Evolutionary conservation across 2,888 invertebrate genomes (phyloP).

Genomic region (Emmelina monodactyla): DNA sequence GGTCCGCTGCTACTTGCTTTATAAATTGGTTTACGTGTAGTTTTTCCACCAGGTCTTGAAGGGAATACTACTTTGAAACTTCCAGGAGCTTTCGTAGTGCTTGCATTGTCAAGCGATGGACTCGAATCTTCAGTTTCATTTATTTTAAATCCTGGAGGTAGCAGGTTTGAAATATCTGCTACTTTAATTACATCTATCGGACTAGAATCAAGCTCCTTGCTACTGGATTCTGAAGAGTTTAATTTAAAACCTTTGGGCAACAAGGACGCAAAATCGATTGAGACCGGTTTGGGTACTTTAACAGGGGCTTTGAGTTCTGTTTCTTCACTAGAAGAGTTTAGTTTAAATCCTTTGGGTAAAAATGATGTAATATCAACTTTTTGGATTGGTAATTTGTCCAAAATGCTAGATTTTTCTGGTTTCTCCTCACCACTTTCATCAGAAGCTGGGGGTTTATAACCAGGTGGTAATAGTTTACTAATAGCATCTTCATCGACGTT

Average conservation of each 20-base stretch:
- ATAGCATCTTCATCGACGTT: conserved; percentile 65
- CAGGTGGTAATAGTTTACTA: conserved; percentile 71
- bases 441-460: conserved; percentile 61
- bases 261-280: conserved; percentile 67
- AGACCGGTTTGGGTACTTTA: conserved; percentile 29
- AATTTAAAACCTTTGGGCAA: conserved; percentile 69
- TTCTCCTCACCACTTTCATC: conserved; percentile 30
- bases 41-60: conserved; percentile 76
- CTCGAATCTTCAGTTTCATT: conserved; percentile 28
- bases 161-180: conserved; percentile 66
- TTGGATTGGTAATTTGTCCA: conserved; percentile 35
- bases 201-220: conserved; percentile 19
- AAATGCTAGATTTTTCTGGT: conserved; percentile 29
- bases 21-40: conserved; percentile 64
- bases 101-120: conserved; percentile 16
- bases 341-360: conserved; percentile 70
- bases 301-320: conserved; percentile 26
- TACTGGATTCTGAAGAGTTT: conserved; percentile 25
- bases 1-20: conserved; percentile 53
- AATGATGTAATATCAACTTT: conserved; percentile 62
- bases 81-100: conserved; percentile 49
- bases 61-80: conserved; percentile 80
- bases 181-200: conserved; percentile 31
- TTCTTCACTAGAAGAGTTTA: conserved; percentile 37
- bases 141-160: conserved; percentile 69